Evolutionary conservation across 2,113 vertebrate genomes (phyloP).

Genomic region (Hypanus sabinus): DNA sequence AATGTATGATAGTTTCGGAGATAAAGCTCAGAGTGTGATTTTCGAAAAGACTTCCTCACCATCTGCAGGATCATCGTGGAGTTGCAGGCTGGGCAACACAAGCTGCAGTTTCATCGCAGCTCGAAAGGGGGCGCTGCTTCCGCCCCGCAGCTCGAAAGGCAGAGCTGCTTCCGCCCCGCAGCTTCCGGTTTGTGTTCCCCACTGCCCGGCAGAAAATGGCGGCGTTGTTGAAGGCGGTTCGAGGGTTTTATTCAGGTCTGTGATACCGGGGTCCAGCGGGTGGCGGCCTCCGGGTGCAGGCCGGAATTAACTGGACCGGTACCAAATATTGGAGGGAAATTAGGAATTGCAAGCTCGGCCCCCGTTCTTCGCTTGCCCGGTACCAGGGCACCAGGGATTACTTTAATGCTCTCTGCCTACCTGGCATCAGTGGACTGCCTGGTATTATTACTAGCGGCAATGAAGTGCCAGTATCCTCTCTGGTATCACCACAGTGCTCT

Average conservation of each 20-base stretch:
- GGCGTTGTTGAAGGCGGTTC: not conserved
- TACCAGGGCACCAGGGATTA: too few species aligned
- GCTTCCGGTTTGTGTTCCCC: not conserved
- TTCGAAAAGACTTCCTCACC: not conserved
- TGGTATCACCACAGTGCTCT: too few species aligned
- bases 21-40: not conserved
- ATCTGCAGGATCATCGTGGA: not conserved
- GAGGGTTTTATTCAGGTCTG: not conserved
- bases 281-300: not conserved
- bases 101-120: not conserved
- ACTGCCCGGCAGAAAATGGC: not conserved
- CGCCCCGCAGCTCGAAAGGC: not conserved
- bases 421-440: not conserved
- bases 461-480: too few species aligned
- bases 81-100: not conserved
- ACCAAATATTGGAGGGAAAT: not conserved
- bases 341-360: not conserved
- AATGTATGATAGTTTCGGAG: not conserved
- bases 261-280: not conserved
- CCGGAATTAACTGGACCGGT: too few species aligned
- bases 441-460: too few species aligned
- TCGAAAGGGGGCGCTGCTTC: not conserved
- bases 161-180: too few species aligned
- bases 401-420: not conserved
- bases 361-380: not conserved